These are phyloP conservation scores for Andrena haemorrhoa DNA, from an alignment of 2,888 invertebrate genomes.

Conservation along the genomic window DNA sequence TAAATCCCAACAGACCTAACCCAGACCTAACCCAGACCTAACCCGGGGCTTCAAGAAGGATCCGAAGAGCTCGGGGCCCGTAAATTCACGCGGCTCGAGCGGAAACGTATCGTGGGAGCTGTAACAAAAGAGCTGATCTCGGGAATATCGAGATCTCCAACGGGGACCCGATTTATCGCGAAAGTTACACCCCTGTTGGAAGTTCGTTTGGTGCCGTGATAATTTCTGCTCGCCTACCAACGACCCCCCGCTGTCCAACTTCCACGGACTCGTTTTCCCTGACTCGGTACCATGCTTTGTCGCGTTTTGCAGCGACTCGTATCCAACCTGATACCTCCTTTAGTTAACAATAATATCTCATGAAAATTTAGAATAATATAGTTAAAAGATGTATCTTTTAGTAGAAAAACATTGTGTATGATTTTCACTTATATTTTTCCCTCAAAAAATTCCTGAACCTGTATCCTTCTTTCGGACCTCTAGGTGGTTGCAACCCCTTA, in stretches of 20 bases:
- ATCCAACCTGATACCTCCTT: too few species aligned
- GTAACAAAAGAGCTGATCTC: constrained; percentile 12
- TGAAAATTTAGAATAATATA: too few species aligned
- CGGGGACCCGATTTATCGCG: constrained; percentile 26
- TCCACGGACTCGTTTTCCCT: neutral
- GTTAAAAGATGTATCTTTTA: too few species aligned
- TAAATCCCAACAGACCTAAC: too few species aligned
- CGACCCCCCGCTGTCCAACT: neutral
- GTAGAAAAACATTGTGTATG: too few species aligned
- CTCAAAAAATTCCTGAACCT: too few species aligned
- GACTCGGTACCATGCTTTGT: constrained; percentile 7
- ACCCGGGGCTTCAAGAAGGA: neutral
- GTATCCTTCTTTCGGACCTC: too few species aligned
- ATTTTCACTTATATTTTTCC: too few species aligned
- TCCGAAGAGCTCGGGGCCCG: constrained; percentile 10
- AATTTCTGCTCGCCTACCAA: constrained; percentile 3
- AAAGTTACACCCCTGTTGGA: constrained; percentile 18
- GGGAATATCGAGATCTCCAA: constrained; percentile 20
- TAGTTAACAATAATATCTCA: too few species aligned
- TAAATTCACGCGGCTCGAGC: constrained; percentile 1
- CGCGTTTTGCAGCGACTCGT: neutral
- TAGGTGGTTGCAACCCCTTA: too few species aligned
- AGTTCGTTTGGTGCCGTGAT: constrained; percentile 11
- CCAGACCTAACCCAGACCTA: too few species aligned
- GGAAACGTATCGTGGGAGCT: constrained; percentile 12